Conservation (phyloP, 2,113 vertebrate species). For the Sprattus sprattus region DNA sequence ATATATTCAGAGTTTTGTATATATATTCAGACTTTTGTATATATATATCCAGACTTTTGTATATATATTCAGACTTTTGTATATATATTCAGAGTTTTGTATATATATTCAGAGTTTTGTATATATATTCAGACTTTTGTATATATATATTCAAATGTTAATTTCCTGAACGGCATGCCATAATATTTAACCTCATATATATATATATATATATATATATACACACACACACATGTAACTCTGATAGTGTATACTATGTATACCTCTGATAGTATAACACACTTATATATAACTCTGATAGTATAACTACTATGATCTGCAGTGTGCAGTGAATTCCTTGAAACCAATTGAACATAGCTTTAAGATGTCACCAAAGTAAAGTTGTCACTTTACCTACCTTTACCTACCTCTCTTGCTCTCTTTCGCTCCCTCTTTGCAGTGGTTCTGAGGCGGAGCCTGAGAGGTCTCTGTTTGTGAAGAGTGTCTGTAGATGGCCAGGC, state of each 20-base stretch:
- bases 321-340: neutral
- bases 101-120: too few relatives aligned
- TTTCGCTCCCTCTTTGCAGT: conserved; percentile 25
- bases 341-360: neutral
- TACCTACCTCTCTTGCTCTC: neutral
- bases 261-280: neutral
- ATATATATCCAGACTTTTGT: too few relatives aligned
- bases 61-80: too few relatives aligned
- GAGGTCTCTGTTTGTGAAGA: conserved; percentile 57
- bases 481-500: conserved; percentile 67
- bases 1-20: too few relatives aligned
- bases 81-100: too few relatives aligned
- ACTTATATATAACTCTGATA: neutral
- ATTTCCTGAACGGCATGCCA: too few relatives aligned
- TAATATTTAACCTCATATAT: too few relatives aligned
- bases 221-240: neutral
- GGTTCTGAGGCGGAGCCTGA: conserved; percentile 28
- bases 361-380: neutral
- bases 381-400: neutral
- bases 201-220: too few relatives aligned
- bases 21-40: too few relatives aligned
- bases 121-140: too few relatives aligned
- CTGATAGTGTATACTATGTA: neutral
- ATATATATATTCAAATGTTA: too few relatives aligned
- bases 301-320: neutral